A percentile compares a stretch with the other conserved stretches of the same genome.
These are phyloP conservation scores for Drosophila azteca DNA, from an alignment of 1,140 invertebrate species.

Conservation along the genomic window DNA sequence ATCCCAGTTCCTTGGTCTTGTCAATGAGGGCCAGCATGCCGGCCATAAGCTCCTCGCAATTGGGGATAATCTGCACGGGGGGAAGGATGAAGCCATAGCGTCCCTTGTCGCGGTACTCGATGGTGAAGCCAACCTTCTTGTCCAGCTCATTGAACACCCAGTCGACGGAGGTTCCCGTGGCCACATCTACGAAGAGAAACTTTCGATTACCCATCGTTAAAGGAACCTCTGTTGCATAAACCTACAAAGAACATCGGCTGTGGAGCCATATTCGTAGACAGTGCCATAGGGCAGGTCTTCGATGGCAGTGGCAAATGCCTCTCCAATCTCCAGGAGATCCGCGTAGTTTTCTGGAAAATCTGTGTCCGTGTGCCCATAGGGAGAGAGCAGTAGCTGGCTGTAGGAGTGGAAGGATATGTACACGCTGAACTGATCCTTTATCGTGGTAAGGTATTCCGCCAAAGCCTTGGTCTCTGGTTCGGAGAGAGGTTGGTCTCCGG, in stretches of 20 bases:
- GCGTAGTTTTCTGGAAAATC: conserved; percentile 85
- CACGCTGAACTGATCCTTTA: conserved; percentile 83
- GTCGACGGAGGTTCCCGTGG: conserved; percentile 87
- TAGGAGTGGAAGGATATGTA: conserved; percentile 86
- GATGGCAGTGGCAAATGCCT: conserved; percentile 84
- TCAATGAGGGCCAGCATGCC: conserved; percentile 90
- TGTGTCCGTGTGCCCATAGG: conserved; percentile 84
- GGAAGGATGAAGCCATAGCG: conserved; percentile 94
- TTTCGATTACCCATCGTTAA: neutral
- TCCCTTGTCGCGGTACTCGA: conserved; percentile 89
- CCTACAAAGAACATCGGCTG: conserved; percentile 86
- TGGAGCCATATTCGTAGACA: conserved; percentile 84
- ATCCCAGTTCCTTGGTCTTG: conserved; percentile 66
- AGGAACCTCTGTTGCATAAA: conserved; percentile 2
- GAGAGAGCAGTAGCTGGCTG: conserved; percentile 84
- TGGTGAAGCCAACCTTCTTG: conserved; percentile 87
- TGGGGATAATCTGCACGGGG: conserved; percentile 90
- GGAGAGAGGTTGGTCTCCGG: conserved; percentile 89
- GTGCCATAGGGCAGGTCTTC: conserved; percentile 84
- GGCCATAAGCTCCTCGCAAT: conserved; percentile 92
- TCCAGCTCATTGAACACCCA: conserved; percentile 87
- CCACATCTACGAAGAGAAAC: conserved; percentile 62
- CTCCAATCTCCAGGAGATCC: conserved; percentile 84
- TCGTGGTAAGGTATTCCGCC: conserved; percentile 85
- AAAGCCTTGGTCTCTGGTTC: conserved; percentile 89